Conservation (phyloP, 2,888 invertebrate genomes). For the Spicauda simplicius region DNA sequence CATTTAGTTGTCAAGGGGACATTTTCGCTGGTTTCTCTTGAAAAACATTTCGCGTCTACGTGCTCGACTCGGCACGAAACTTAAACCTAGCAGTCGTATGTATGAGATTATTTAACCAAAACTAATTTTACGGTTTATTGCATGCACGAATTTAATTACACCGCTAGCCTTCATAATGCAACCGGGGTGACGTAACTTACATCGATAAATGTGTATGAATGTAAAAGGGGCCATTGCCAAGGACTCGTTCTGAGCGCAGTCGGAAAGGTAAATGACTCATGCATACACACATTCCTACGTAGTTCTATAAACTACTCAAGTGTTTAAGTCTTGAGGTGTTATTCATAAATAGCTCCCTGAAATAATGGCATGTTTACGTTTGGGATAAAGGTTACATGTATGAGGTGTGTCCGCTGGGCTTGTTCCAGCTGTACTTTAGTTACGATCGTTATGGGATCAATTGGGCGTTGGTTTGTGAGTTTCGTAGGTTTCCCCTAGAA, state of each 20-base stretch:
- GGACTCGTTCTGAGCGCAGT: slow-evolving; percentile 67
- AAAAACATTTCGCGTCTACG: neutral
- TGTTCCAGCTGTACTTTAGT: neutral
- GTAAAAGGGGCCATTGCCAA: slow-evolving; percentile 78
- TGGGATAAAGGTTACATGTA: slow-evolving; percentile 11
- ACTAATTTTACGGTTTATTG: slow-evolving; percentile 39
- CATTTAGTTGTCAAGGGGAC: slow-evolving; percentile 6
- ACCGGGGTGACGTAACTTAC: slow-evolving; percentile 65
- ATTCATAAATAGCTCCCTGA: slow-evolving; percentile 26
- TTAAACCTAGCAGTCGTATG: neutral
- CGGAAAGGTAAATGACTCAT: slow-evolving; percentile 74
- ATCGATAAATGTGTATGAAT: slow-evolving; percentile 68
- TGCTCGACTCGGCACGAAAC: slow-evolving; percentile 2
- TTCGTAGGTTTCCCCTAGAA: neutral
- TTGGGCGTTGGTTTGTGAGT: neutral
- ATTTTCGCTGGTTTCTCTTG: slow-evolving; percentile 1
- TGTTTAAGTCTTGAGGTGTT: slow-evolving; percentile 39
- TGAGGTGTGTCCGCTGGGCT: slow-evolving; percentile 6
- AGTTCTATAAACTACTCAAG: slow-evolving; percentile 44
- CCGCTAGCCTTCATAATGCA: slow-evolving; percentile 63
- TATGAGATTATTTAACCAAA: slow-evolving; percentile 26
- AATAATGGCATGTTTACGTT: slow-evolving; percentile 32
- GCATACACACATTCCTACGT: slow-evolving; percentile 50
- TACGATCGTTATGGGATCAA: neutral
- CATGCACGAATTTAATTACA: slow-evolving; percentile 52